Conservation (phyloP, 2,888 invertebrate genomes). For the Thera obeliscata region DNA sequence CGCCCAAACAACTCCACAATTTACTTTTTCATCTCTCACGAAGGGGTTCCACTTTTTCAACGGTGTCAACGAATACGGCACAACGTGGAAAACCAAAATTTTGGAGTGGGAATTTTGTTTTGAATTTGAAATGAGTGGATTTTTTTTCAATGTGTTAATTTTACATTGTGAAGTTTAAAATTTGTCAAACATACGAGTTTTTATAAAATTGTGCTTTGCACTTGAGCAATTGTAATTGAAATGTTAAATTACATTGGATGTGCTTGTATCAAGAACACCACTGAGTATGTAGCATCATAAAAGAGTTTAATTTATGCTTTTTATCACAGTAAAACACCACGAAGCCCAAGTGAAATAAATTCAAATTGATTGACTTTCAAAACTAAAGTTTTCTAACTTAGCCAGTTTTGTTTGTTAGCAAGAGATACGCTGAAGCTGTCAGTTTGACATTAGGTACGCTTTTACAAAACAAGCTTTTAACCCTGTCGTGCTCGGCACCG, state of each 20-base stretch:
- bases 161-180: neutral
- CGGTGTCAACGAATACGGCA: constrained; percentile 8
- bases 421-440: constrained; percentile 3
- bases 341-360: neutral
- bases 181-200: neutral
- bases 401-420: constrained; percentile 1
- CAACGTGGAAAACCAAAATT: constrained; percentile 18
- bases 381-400: neutral
- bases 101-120: constrained; percentile 1
- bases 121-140: neutral
- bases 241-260: too few relatives aligned
- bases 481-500: constrained; percentile 47
- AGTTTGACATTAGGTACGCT: constrained; percentile 52
- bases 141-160: neutral
- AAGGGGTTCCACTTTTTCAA: constrained; percentile 47
- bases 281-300: too few relatives aligned
- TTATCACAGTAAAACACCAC: neutral
- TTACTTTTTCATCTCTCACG: constrained; percentile 54
- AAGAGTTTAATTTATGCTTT: neutral
- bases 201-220: too few relatives aligned
- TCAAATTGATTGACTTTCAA: neutral
- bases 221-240: too few relatives aligned
- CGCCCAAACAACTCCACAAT: constrained; percentile 36
- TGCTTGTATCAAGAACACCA: too few relatives aligned
- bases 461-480: constrained; percentile 52